A percentile compares a stretch with the other conserved stretches of the same genome.
Conservation (phyloP, 1,140 invertebrate genomes). For the Stenopsyche tienmushanensis region DNA sequence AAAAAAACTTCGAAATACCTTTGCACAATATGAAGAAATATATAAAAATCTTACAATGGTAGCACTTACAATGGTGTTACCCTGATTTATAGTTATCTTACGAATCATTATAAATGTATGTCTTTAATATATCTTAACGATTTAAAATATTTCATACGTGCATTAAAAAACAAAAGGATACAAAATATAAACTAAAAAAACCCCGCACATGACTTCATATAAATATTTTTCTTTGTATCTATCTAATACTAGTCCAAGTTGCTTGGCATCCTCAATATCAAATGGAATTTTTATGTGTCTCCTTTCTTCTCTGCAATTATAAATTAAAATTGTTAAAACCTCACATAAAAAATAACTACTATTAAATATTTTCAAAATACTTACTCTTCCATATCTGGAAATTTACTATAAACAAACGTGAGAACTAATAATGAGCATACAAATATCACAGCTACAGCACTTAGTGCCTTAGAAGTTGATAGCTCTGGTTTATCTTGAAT, state of each 20-base stretch:
- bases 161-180: slow-evolving; percentile 74
- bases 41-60: no score
- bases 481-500: slow-evolving; percentile 40
- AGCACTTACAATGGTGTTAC: no score
- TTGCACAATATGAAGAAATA: no score
- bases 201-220: slow-evolving; percentile 84
- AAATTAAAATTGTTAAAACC: slow-evolving; percentile 34
- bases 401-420: slow-evolving; percentile 70
- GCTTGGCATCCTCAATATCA: slow-evolving; percentile 95
- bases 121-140: no score
- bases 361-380: slow-evolving; percentile 46
- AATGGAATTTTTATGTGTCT: slow-evolving; percentile 87
- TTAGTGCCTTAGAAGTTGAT: slow-evolving; percentile 59
- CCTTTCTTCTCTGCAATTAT: slow-evolving; percentile 79
- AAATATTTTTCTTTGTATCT: slow-evolving; percentile 95
- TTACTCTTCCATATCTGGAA: slow-evolving; percentile 82
- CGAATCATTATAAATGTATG: no score
- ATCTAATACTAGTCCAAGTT: slow-evolving; percentile 86
- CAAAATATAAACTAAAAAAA: slow-evolving; percentile 96
- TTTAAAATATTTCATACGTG: background rate
- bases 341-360: background rate
- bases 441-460: slow-evolving; percentile 66
- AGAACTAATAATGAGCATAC: slow-evolving; percentile 61
- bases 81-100: no score
- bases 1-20: no score